Evolutionary conservation across 2,888 invertebrate species (phyloP).

Genomic region (Sicus ferrugineus): DNA sequence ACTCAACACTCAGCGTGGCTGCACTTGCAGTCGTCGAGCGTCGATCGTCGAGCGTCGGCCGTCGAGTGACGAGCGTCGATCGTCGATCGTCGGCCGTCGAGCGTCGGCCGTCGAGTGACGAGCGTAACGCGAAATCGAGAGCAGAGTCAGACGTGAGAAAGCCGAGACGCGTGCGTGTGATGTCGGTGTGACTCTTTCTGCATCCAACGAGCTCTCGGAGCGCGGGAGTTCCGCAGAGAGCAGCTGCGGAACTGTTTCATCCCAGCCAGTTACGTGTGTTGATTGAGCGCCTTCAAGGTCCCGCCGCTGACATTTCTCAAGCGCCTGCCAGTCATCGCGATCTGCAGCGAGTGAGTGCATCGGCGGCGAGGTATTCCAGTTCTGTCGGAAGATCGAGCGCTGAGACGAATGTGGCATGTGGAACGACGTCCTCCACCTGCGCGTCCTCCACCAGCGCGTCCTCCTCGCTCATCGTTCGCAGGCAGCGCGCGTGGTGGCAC

Average conservation of each 20-base stretch:
- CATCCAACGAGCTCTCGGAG: too few species aligned
- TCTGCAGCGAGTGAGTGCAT: not conserved
- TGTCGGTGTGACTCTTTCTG: too few species aligned
- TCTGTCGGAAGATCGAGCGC: constrained; percentile 4
- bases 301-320: constrained; percentile 20
- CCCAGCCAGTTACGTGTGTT: not conserved
- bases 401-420: constrained; percentile 1
- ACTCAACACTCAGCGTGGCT: not conserved
- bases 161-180: too few species aligned
- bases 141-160: constrained; percentile 27
- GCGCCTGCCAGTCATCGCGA: constrained; percentile 4
- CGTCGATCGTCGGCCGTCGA: too few species aligned
- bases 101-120: too few species aligned
- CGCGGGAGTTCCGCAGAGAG: too few species aligned
- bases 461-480: too few species aligned
- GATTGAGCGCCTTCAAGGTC: constrained; percentile 1
- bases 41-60: too few species aligned
- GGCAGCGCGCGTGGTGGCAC: constrained; percentile 5
- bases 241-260: too few species aligned
- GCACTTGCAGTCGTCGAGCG: too few species aligned
- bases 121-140: constrained; percentile 13
- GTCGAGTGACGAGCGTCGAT: too few species aligned
- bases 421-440: not conserved
- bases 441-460: not conserved
- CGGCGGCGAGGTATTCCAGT: constrained; percentile 1